Evolutionary conservation across 2,113 vertebrate species (phyloP), one percentile per base, ranked within the genome.

Genomic region (Syngnathus scovelli): DNA sequence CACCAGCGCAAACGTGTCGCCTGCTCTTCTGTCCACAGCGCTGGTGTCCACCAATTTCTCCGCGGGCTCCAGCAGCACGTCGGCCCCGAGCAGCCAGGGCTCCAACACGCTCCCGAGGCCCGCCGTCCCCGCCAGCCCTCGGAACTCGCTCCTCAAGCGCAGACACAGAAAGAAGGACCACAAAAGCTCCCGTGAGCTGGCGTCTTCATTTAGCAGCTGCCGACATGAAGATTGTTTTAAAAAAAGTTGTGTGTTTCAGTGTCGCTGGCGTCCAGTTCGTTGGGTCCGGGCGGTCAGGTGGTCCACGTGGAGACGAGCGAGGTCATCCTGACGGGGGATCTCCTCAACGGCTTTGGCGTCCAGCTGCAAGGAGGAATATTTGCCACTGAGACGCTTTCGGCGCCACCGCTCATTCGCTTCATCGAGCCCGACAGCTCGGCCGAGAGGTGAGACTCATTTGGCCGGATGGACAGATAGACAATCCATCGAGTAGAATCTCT

Each of bases 321-420:
- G 82, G 89, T 98, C 43, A 63, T 94, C 72, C 90, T 99, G 38
- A 91, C 90, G n/a, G 96, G 96, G 18, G 95, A 98, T 51, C 96
- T 95, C 0, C 91, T 99, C 78, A 95, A 94, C 6, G 95, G 97
- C 77, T 98, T 99, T 0, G 97, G 97, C 54, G 93, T 99, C 16
- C 97, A 98, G 89, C 94, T 99, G 37, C 97, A 99, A 79, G 97
- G 97, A 54, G 96, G 97, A 48, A 95, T 98, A 86, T 99, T 99
- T 46, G 95, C 96, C 80, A 99, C 96, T 0, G 97, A 99, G 87
- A 96, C 94, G 2, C 89, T 99, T 68, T 98, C 95, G 1, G 94
- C 95, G 1, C 96, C 97, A 0, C 96, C 97, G 1, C 92, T 98
- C 5, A 91, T 99, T 77, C 89, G 95, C 44, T 99, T 98, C 86